Evolutionary conservation across 2,888 invertebrate genomes (phyloP).

Genomic region (Pollenia amentaria): DNA sequence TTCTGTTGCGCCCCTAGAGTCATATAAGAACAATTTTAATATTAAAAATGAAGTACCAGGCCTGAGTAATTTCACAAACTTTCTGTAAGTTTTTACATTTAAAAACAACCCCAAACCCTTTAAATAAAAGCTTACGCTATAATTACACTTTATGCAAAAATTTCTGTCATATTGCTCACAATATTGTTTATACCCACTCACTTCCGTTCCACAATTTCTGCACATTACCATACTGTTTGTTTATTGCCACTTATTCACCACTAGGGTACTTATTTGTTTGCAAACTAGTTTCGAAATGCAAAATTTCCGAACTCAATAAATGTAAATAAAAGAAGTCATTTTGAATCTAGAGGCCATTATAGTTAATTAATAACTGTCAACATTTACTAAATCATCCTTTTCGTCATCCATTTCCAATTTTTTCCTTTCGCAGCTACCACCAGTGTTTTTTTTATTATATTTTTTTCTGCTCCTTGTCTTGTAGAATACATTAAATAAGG

Average conservation of each 20-base stretch:
- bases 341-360: slow-evolving; percentile 31
- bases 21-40: too few relatives aligned
- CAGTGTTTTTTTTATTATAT: background rate
- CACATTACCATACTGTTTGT: background rate
- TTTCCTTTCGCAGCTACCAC: background rate
- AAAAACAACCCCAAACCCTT: too few relatives aligned
- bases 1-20: too few relatives aligned
- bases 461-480: background rate
- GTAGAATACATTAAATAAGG: slow-evolving; percentile 2
- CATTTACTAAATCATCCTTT: slow-evolving; percentile 33
- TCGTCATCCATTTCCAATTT: slow-evolving; percentile 27
- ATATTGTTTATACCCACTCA: background rate
- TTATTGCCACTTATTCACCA: slow-evolving; percentile 7
- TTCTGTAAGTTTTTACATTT: too few relatives aligned
- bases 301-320: slow-evolving; percentile 51
- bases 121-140: too few relatives aligned
- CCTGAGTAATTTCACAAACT: too few relatives aligned
- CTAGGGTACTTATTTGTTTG: slow-evolving; percentile 8
- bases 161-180: background rate
- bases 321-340: slow-evolving; percentile 40
- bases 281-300: slow-evolving; percentile 25
- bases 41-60: too few relatives aligned
- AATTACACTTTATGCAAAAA: background rate
- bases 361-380: slow-evolving; percentile 56
- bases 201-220: slow-evolving; percentile 6